A percentile compares a stretch with the other conserved stretches of the same genome.
Conservation (phyloP, 92 coral and sea anemone genomes). For the Paramuricea clavata region DNA sequence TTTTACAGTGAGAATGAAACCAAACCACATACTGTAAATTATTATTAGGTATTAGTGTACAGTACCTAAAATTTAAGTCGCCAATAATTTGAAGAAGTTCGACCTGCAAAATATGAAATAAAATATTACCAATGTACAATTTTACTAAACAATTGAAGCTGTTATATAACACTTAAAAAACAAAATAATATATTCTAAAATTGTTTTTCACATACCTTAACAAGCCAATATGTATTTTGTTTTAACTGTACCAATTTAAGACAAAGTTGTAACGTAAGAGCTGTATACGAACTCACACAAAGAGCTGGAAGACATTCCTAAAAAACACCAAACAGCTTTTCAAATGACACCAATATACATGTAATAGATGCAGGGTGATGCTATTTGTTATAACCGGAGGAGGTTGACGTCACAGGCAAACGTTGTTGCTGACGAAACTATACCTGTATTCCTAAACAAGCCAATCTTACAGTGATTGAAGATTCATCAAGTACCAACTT, state of each 20-base stretch:
- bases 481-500: constrained; percentile 87
- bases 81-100: constrained; percentile 84
- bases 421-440: no score
- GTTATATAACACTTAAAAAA: no score
- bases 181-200: neutral
- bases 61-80: constrained; percentile 80
- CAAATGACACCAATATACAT: no score
- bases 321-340: constrained; percentile 19
- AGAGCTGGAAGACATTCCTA: constrained; percentile 84
- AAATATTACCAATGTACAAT: no score
- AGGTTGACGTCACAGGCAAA: no score
- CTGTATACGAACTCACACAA: constrained; percentile 81
- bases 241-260: constrained; percentile 64
- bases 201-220: constrained; percentile 72
- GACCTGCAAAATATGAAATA: constrained; percentile 52
- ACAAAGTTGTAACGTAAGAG: constrained; percentile 77
- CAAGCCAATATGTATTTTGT: constrained; percentile 92
- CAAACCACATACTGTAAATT: neutral
- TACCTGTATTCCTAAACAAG: constrained; percentile 88
- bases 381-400: no score
- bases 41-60: neutral
- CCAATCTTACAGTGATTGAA: constrained; percentile 87
- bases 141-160: no score
- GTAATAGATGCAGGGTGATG: no score
- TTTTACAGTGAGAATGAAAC: neutral